These are phyloP conservation scores for Anas platyrhynchos DNA, from an alignment of 2,113 vertebrate genomes.

Conservation along the genomic window DNA sequence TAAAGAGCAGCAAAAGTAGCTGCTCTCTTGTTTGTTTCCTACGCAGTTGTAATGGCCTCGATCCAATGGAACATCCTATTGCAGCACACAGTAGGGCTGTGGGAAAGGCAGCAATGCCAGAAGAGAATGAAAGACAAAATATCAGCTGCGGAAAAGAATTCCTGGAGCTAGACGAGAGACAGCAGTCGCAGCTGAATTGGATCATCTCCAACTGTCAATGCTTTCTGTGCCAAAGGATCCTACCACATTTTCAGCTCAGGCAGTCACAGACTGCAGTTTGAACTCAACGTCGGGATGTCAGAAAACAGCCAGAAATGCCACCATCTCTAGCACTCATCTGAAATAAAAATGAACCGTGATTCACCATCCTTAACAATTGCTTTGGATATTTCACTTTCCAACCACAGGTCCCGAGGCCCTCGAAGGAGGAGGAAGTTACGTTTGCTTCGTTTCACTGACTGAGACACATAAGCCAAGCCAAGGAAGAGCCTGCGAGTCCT, in stretches of 20 bases:
- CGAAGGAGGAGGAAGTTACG: background rate
- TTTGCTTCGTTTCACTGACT: background rate
- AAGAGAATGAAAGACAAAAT: slow-evolving; percentile 12
- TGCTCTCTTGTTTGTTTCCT: background rate
- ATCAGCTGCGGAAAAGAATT: background rate
- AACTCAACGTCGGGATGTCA: background rate
- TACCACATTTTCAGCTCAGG: background rate
- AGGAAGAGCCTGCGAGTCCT: background rate
- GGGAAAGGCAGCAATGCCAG: slow-evolving; percentile 38
- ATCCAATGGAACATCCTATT: background rate
- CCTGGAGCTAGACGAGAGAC: background rate
- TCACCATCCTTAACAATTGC: rapidly evolving
- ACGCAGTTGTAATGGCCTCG: background rate
- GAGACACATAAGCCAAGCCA: background rate
- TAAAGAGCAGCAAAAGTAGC: background rate
- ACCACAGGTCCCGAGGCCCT: rapidly evolving
- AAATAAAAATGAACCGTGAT: background rate
- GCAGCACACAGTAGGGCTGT: background rate
- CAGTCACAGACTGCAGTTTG: background rate
- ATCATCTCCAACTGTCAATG: background rate
- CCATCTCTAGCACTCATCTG: background rate
- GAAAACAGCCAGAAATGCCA: background rate
- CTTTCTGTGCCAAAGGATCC: background rate
- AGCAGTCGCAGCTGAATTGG: slow-evolving; percentile 2
- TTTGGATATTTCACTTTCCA: background rate